Percentiles rank a stretch among this genome's conserved stretches.
Conservation (phyloP, 1,140 invertebrate species). For the Drosophila saltans region DNA sequence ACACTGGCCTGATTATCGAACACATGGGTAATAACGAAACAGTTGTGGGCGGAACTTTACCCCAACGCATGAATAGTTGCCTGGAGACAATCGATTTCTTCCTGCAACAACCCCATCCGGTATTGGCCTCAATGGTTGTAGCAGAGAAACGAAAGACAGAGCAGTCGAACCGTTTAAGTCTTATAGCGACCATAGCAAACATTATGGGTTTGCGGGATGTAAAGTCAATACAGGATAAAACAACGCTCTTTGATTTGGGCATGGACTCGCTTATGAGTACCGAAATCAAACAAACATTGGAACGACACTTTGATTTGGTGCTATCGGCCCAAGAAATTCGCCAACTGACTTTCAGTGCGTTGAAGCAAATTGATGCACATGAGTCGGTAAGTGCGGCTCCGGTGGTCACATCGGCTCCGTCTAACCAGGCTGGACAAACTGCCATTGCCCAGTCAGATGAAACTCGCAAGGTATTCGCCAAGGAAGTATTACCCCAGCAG, state of each 20-base stretch:
- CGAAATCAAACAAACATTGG: constrained; percentile 98
- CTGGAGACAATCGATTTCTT: constrained; percentile 93
- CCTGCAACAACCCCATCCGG: constrained; percentile 93
- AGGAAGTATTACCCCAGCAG: constrained; percentile 87
- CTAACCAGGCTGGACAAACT: constrained; percentile 20
- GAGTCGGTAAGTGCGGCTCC: constrained; percentile 25
- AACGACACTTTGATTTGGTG: constrained; percentile 94
- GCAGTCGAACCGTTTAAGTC: constrained; percentile 84
- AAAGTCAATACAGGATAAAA: constrained; percentile 88
- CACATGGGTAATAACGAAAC: constrained; percentile 94
- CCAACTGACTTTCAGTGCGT: constrained; percentile 89
- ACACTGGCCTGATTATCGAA: constrained; percentile 96
- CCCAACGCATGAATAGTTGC: constrained; percentile 95
- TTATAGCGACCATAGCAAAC: constrained; percentile 91
- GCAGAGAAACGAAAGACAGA: constrained; percentile 88
- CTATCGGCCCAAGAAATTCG: constrained; percentile 95
- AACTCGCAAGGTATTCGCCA: constrained; percentile 84
- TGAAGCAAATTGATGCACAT: constrained; percentile 87
- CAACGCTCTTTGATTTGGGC: constrained; percentile 94
- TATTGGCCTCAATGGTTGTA: constrained; percentile 93
- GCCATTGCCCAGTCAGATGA: constrained; percentile 69
- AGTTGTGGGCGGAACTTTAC: constrained; percentile 95
- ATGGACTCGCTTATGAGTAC: constrained; percentile 99
- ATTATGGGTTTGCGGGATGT: constrained; percentile 93
- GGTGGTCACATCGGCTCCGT: neutral